Percentiles rank a stretch among this genome's conserved stretches.
Evolutionary conservation across 2,113 vertebrate genomes (phyloP).

Genomic region (Erythrolamprus reginae): DNA sequence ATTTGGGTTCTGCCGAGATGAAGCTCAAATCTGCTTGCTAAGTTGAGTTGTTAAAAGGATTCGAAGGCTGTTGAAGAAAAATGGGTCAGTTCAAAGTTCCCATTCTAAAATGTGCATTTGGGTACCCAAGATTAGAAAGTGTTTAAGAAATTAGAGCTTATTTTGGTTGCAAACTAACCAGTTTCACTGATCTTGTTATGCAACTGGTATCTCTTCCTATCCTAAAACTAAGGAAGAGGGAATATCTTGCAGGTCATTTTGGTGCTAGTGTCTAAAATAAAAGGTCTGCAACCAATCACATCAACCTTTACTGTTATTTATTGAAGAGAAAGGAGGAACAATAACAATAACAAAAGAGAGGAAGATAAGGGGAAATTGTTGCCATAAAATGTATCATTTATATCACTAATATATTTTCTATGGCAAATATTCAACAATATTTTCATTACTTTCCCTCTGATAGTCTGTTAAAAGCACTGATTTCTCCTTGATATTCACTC

Average conservation of each 20-base stretch:
- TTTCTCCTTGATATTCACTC: neutral
- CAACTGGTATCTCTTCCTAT: neutral
- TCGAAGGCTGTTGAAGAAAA: conserved; percentile 21
- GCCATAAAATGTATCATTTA: neutral
- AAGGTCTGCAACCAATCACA: neutral
- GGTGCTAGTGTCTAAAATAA: neutral
- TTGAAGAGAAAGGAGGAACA: neutral
- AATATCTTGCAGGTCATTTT: neutral
- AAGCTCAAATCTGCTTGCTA: conserved; percentile 57
- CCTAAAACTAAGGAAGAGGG: neutral
- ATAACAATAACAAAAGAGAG: neutral
- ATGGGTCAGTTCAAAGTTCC: conserved; percentile 41
- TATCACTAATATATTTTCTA: neutral
- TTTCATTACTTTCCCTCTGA: neutral
- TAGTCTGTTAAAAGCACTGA: neutral
- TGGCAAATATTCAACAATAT: neutral
- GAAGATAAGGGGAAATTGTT: neutral
- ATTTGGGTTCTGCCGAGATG: conserved; percentile 60
- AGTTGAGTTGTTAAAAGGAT: conserved; percentile 53
- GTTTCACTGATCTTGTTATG: neutral
- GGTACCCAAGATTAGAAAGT: conserved; percentile 1
- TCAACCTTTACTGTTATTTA: neutral
- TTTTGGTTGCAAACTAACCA: neutral
- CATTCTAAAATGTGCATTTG: conserved; percentile 22
- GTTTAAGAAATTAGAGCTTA: neutral